Evolutionary conservation across 2,888 invertebrate genomes (phyloP), one percentile per base, ranked within the genome.

Genomic region (Thalpophila matura): DNA sequence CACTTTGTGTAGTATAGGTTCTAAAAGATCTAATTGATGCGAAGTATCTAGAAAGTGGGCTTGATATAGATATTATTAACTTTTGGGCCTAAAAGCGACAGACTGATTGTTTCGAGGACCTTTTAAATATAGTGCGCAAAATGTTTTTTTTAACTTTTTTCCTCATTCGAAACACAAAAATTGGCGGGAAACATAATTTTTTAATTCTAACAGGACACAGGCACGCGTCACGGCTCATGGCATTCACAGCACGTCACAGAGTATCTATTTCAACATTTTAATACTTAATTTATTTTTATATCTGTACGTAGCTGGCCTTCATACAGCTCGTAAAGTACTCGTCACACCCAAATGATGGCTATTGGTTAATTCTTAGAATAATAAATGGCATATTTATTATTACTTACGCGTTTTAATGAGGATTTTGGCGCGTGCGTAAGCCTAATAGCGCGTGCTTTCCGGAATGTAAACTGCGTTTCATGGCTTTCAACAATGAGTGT

Each of bases 201-300:
- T 68, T 54, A 50, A 57, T 66, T 66, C 24, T 26, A 46, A 62
- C 70, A 58, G 65, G 54, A 62, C 59, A 59, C 54, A 35, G 45
- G 45, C 45, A 45, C 56, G 33, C 62, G 60, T 43, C 60, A 24
- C 29, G 16, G 26, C 38, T 49, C 59, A 33, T 24, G 3, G 24
- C 20, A 20, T 33, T 49, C 59, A 33, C 27, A 3, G 24, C 20
- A 20, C 73, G 65, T 63, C 73, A 69, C 54, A 49, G 58, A 46
- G 45, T 63, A 66, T n/a, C n/a, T 74, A 78, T 70, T 78, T 63
- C 53, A 65, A 74, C 56, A 62, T 65, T 37, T 50, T 70, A 62
- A 50, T 62, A 70, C 70, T 69, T 77, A 70, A 65, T 69, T 77
- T 77, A 79, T 77, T 77, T 77, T 79, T 69, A 77, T 72, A 79